phyloP scores from a whole-genome alignment of 2,797 vertebrate genomes.

The Rhincodon typus region DNA sequence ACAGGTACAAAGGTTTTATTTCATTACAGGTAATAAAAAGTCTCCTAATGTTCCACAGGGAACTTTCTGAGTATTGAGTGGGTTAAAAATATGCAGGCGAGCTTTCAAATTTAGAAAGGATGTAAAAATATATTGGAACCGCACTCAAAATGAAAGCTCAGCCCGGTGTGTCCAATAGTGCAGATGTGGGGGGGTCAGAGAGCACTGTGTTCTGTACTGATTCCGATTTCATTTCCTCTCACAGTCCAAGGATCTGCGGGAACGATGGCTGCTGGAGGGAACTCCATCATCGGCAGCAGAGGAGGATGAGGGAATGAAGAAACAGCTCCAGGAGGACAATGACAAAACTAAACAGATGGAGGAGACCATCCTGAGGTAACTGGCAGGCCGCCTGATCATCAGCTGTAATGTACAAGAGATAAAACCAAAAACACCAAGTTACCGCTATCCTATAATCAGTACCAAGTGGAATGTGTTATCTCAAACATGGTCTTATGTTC shows the following conservation, averaged over 20 bases:
- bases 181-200: no score
- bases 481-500: background rate
- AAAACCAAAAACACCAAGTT: background rate
- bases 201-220: background rate
- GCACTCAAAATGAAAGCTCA: background rate
- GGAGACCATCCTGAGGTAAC: conserved; percentile 73
- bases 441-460: background rate
- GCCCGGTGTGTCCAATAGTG: background rate
- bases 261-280: conserved; percentile 87
- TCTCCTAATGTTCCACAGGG: background rate
- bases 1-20: background rate
- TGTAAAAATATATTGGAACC: background rate
- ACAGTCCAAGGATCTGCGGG: conserved; percentile 83
- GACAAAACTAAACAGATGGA: conserved; percentile 71
- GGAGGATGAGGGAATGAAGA: conserved; percentile 69
- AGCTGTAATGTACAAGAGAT: background rate
- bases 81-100: background rate
- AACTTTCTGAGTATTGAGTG: background rate
- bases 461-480: background rate
- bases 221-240: background rate
- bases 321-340: conserved; percentile 77
- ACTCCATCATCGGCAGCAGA: conserved; percentile 64
- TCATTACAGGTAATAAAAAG: background rate
- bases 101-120: background rate
- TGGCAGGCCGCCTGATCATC: no score